A percentile compares a stretch with the other conserved stretches of the same genome.
These are phyloP conservation scores for Apostichopus parvimensis DNA, from an alignment of 35 echinoderm and acorn worm species.

Conservation along the genomic window DNA sequence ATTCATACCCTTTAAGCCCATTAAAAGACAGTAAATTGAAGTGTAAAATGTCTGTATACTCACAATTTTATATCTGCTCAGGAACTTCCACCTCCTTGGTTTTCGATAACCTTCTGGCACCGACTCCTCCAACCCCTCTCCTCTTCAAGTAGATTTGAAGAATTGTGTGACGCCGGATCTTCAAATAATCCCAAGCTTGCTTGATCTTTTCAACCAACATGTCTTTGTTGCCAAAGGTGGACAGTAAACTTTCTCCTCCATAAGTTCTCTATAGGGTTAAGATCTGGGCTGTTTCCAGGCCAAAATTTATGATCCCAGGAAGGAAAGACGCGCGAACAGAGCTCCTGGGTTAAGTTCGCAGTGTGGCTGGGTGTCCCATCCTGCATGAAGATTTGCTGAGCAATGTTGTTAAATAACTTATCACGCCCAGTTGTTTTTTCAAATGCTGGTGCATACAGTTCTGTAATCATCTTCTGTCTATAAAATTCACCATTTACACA, in stretches of 20 bases:
- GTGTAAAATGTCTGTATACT: too few species aligned
- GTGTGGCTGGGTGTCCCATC: too few species aligned
- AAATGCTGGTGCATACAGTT: too few species aligned
- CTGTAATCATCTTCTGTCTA: too few species aligned
- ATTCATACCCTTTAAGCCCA: too few species aligned
- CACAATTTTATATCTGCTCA: too few species aligned
- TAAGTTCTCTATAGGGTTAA: slow-evolving; percentile 53
- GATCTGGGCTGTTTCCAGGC: slow-evolving; percentile 54
- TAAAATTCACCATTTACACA: too few species aligned
- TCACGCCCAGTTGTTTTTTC: too few species aligned
- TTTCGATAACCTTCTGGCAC: slow-evolving; percentile 59
- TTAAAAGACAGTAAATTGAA: too few species aligned
- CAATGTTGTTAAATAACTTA: too few species aligned
- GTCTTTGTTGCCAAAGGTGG: slow-evolving; percentile 38
- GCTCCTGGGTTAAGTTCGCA: too few species aligned
- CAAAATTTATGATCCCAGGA: slow-evolving; percentile 26
- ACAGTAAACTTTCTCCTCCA: slow-evolving; percentile 55
- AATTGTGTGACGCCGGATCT: slow-evolving; percentile 49
- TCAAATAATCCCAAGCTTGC: slow-evolving; percentile 56
- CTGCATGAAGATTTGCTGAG: too few species aligned
- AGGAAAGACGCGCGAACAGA: slow-evolving; percentile 40
- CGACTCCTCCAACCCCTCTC: slow-evolving; percentile 39
- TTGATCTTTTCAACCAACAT: slow-evolving; percentile 61
- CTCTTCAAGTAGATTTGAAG: slow-evolving; percentile 15
- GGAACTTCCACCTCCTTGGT: slow-evolving; percentile 45